These are phyloP conservation scores for Astyanax mexicanus DNA, from an alignment of 2,797 vertebrate genomes.

Conservation along the genomic window DNA sequence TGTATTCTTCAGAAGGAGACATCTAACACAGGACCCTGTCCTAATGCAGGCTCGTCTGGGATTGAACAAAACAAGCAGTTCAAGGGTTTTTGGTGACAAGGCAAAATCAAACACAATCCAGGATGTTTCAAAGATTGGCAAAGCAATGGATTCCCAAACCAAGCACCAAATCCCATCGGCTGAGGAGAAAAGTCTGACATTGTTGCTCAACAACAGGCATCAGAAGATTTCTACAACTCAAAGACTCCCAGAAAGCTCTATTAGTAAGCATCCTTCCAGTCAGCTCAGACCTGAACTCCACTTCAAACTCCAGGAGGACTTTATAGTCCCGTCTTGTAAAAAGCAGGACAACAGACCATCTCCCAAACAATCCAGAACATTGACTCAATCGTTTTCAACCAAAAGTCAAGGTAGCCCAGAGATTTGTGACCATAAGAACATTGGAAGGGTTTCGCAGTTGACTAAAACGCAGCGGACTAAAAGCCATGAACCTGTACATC, in stretches of 20 bases:
- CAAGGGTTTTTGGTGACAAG: slow-evolving; percentile 48
- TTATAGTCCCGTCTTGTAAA: background rate
- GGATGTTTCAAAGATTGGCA: slow-evolving; percentile 30
- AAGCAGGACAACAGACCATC: background rate
- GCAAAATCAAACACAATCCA: slow-evolving; percentile 37
- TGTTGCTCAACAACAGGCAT: slow-evolving; percentile 11
- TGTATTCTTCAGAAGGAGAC: slow-evolving; percentile 48
- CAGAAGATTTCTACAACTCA: slow-evolving; percentile 23
- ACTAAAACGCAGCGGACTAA: slow-evolving; percentile 22
- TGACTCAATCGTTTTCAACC: background rate
- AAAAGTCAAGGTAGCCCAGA: slow-evolving; percentile 20
- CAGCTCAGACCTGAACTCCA: background rate
- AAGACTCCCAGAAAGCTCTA: background rate
- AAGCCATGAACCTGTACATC: slow-evolving; percentile 46
- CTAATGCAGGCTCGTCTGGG: slow-evolving; percentile 60
- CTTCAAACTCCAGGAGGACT: background rate
- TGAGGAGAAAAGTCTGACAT: slow-evolving; percentile 9
- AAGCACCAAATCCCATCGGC: slow-evolving; percentile 27
- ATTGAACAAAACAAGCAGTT: slow-evolving; percentile 62
- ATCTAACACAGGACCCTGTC: slow-evolving; percentile 46
- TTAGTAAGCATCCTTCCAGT: background rate
- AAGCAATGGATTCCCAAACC: slow-evolving; percentile 51
- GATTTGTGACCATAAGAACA: background rate
- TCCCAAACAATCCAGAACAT: slow-evolving; percentile 7
- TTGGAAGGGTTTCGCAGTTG: slow-evolving; percentile 1